Base-by-base conservation (phyloP, 1,140 invertebrate species). In the Tetragonula clypearis region DNA sequence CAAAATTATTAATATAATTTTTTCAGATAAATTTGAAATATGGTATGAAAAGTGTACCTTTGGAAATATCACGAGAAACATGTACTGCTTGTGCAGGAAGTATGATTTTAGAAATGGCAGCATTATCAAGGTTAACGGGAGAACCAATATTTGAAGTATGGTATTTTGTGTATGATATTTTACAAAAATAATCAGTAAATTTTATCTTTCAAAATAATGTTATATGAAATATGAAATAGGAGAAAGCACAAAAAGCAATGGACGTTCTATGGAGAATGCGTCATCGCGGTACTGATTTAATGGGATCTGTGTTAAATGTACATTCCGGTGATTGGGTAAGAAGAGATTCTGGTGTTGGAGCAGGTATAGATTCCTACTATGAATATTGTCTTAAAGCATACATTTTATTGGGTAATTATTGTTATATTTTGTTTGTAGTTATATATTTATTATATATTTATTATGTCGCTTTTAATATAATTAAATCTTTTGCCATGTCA, bases 51-150 rank as follows among this genome's bases (percentile, higher is more conserved):
- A 97, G 96, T 84, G 96, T 96, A 74, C 96, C 96, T 84, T 92
- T 98, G 35, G 97, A 97, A 92, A 96, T 97, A 82, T 97, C 97
- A 0, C 95, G 97, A 69, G 98, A 99, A 95, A 99, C 99, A 0
- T 99, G 99, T 93, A 99, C 99, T 0, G 98, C 99, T 0, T 99
- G 99, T 95, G 99, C 99, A n/a, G 99, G 99, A 12, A 99, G 99
- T 4, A 99, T 99, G 96, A 98, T 99, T 77, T 94, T 99, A 77
- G 99, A 99, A 95, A 99, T 99, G 96, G 99, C 99, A 23, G 98
- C 99, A 19, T 95, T 99, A 9, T 99, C 98, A 17, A 96, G 99
- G 30, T 95, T 99, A 26, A 99, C 98, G 8, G 99, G 98, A 41
- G 98, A 99, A 93, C 96, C 97, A 23, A 96, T 99, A 76, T 99